Evolutionary conservation across 2,113 vertebrate species (phyloP).

Genomic region (Clarias batrachus): DNA sequence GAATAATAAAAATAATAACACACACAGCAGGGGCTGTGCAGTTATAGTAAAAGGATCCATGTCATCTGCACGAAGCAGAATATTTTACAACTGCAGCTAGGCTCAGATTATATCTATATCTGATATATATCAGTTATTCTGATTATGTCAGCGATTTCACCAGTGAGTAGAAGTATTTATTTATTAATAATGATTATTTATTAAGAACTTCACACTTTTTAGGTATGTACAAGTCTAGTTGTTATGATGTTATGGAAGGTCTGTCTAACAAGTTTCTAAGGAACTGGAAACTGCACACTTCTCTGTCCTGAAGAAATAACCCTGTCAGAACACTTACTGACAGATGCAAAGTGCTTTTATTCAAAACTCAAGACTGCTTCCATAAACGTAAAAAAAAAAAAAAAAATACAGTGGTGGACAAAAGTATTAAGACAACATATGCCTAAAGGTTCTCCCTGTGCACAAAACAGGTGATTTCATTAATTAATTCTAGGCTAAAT

Average conservation of each 20-base stretch:
- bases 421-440: no score
- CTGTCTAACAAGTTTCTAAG: background rate
- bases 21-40: background rate
- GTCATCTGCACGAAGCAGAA: background rate
- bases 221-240: background rate
- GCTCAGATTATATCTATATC: background rate
- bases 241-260: background rate
- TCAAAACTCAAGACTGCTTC: background rate
- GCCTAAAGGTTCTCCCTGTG: no score
- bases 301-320: background rate
- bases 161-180: background rate
- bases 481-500: no score
- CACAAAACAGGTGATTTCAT: no score
- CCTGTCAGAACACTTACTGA: background rate
- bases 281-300: background rate
- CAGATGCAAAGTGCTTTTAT: background rate
- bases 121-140: background rate
- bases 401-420: no score
- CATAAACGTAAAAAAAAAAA: background rate
- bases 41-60: background rate
- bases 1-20: background rate
- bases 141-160: background rate
- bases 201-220: background rate
- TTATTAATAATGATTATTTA: background rate
- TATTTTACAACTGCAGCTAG: background rate